Evolutionary conservation across 2,888 invertebrate species (phyloP).

Genomic region (Rhopalosiphum nymphaeae): DNA sequence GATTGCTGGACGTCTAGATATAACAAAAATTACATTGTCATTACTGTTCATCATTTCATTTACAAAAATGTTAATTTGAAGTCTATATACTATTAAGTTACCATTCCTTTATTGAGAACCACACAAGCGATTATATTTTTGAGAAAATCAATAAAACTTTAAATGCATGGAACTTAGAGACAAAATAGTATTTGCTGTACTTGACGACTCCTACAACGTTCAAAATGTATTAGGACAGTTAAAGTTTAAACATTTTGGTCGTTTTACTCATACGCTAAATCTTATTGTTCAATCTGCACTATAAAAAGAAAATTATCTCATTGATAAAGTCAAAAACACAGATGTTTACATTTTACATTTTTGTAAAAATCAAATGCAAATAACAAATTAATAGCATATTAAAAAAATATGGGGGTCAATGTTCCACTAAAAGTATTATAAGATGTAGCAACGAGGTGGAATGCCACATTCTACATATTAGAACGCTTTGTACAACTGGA

Average conservation of each 20-base stretch:
- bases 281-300: conserved; percentile 8
- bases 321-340: conserved; percentile 14
- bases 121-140: not conserved
- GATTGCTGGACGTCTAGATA: conserved; percentile 6
- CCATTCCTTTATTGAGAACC: not conserved
- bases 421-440: not conserved
- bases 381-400: not conserved
- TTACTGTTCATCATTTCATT: not conserved
- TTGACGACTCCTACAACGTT: not conserved
- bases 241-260: conserved; percentile 21
- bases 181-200: not conserved
- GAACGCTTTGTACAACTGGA: not conserved
- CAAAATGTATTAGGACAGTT: not conserved
- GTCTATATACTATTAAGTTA: conserved; percentile 22
- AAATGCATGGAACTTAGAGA: not conserved
- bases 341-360: not conserved
- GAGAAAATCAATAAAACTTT: not conserved
- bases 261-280: not conserved
- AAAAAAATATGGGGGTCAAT: not conserved
- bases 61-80: not conserved
- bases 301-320: not conserved
- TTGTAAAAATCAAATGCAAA: not conserved
- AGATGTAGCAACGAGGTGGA: conserved; percentile 28
- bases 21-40: conserved; percentile 22
- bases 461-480: conserved; percentile 1